Conservation (phyloP, 1,140 invertebrate species). For the Odontomachus brunneus region DNA sequence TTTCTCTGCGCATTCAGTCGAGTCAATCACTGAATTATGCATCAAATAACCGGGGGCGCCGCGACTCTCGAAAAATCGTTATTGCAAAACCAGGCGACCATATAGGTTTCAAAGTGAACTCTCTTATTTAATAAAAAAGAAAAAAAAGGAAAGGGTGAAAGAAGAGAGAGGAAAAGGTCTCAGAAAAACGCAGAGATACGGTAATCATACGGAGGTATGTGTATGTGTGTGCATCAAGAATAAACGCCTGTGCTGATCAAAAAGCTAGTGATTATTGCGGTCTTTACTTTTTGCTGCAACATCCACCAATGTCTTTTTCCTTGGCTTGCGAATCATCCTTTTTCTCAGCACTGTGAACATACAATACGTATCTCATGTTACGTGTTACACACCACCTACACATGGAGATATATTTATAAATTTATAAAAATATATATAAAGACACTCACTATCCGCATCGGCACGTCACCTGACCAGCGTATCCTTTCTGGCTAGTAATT, state of each 20-base stretch:
- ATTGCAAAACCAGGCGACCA: conserved; percentile 58
- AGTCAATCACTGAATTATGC: conserved; percentile 51
- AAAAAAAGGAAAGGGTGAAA: too few relatives aligned
- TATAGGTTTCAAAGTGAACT: conserved; percentile 64
- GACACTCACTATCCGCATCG: conserved; percentile 74
- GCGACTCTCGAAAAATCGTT: background rate
- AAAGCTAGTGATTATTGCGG: background rate
- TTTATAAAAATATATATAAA: conserved; percentile 1
- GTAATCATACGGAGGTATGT: too few relatives aligned
- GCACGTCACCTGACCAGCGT: conserved; percentile 76
- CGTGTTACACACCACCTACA: background rate
- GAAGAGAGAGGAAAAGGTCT: too few relatives aligned
- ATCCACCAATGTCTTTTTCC: conserved; percentile 69
- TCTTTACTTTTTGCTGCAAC: conserved; percentile 75
- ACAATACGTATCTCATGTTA: background rate
- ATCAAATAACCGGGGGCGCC: background rate
- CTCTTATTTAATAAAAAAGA: background rate
- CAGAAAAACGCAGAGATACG: too few relatives aligned
- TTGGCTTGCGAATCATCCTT: conserved; percentile 61
- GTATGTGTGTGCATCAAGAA: too few relatives aligned
- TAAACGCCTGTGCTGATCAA: too few relatives aligned
- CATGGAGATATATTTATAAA: conserved; percentile 34
- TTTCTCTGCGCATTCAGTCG: conserved; percentile 73
- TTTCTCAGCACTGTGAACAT: conserved; percentile 67
- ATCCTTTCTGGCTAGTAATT: conserved; percentile 73